Conservation (phyloP, 2,797 vertebrate genomes). For the Pristis pectinata region DNA sequence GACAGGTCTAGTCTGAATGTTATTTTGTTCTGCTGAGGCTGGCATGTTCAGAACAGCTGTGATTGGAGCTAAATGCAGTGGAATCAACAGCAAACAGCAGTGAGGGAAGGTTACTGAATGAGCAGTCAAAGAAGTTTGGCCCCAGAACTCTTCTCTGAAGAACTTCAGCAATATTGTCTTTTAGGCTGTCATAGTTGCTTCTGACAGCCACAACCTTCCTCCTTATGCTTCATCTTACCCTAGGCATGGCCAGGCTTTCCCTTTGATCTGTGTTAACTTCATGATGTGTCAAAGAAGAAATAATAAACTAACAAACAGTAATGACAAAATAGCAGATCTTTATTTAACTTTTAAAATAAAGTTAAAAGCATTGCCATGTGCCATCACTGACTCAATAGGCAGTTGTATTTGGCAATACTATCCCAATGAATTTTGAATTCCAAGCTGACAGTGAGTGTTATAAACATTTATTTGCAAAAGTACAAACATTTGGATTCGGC, state of each 20-base stretch:
- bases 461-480: background rate
- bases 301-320: background rate
- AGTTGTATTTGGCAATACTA: background rate
- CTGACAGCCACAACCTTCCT: too few species aligned
- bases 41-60: background rate
- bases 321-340: background rate
- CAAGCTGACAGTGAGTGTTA: background rate
- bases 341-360: slow-evolving; percentile 16
- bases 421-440: background rate
- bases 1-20: background rate
- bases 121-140: background rate
- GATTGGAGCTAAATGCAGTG: background rate
- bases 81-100: background rate
- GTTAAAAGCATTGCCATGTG: background rate
- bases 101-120: background rate
- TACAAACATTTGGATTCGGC: background rate
- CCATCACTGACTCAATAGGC: background rate
- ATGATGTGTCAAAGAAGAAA: background rate
- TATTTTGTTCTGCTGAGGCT: background rate
- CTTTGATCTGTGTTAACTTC: background rate
- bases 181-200: too few species aligned
- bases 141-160: background rate
- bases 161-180: background rate
- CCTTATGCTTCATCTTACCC: too few species aligned
- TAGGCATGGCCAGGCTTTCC: background rate